A percentile compares a stretch with the other conserved stretches of the same genome.
Evolutionary conservation across 23 tunicate genomes (phyloP).

Genomic region (Styela plicata): DNA sequence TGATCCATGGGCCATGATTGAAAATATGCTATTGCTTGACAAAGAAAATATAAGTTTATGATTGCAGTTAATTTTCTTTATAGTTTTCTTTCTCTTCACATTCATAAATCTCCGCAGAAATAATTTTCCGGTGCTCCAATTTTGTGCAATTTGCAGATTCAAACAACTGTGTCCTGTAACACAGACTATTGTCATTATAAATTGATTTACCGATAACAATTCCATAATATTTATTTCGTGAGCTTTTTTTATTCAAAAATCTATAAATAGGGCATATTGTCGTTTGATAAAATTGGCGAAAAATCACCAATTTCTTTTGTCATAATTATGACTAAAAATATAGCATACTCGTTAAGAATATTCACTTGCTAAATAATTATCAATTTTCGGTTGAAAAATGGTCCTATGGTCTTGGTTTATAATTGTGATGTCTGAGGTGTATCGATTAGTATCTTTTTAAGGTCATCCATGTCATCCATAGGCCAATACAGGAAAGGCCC

Average conservation of each 20-base stretch:
- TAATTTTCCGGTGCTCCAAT: neutral
- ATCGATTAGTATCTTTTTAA: no score
- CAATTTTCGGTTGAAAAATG: no score
- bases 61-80: no score
- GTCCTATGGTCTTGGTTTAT: no score
- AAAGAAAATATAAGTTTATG: no score
- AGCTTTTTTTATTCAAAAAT: neutral
- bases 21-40: no score
- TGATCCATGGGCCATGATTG: no score
- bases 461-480: no score
- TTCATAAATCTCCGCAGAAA: neutral
- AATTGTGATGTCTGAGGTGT: no score
- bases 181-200: neutral
- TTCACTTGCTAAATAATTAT: no score
- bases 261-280: neutral
- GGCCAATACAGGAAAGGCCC: no score
- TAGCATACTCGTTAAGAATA: no score
- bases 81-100: neutral
- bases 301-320: neutral
- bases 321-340: neutral
- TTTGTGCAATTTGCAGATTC: neutral
- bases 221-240: neutral
- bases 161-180: neutral
- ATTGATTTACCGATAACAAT: neutral
- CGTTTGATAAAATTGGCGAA: neutral